Base-by-base conservation (phyloP, 2,797 vertebrate species). In the Simalia tracyae region DNA sequence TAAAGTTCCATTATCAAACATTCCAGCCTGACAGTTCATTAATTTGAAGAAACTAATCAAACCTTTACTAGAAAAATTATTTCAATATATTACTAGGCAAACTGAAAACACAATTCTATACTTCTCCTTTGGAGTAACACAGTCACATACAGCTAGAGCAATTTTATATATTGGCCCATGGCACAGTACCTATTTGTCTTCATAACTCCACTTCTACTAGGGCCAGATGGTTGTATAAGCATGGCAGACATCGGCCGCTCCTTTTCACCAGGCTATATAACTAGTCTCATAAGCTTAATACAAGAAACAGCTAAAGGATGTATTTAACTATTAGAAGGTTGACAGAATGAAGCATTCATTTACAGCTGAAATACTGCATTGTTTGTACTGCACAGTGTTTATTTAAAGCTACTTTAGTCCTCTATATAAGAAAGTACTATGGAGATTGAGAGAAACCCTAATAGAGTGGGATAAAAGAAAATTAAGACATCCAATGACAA, bases 1-100 rank as follows among this genome's bases (percentile, higher is more conserved):
- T 56, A 61, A 72, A 60, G 46, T 15, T 54, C 12, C 11, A 9
- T 87, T 54, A 17, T 10, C 17, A 84, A 8, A 42, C n/a, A 66
- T 90, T 84, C 59, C 50, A 76, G 64, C 84, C 46, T 46, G 60
- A 88, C 72, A 57, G 50, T 3, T 36, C 5, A 46, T n/a, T 15
- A 59, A 54, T 31, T 81, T 57, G 64, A 54, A 1, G 94, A 94
- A 91, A 93, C 91, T 24, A 6, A 46, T 14, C 22, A 66, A 61
- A 68, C 61, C 90, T 90, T 94, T 72, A 63, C 11, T 4, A 84
- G 28, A 66, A 60, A 59, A 36, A 86, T 4, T n/a, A 91, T 7
- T 2, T 9, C 31, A 95, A 92, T 84, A n/a, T 4, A 22, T 3
- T 72, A 86, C 4, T 68, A 60, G 36, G 17, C 26, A 72, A 72